Base-by-base conservation (phyloP, 2,888 invertebrate species). In the Lasioglossum zephyrum region DNA sequence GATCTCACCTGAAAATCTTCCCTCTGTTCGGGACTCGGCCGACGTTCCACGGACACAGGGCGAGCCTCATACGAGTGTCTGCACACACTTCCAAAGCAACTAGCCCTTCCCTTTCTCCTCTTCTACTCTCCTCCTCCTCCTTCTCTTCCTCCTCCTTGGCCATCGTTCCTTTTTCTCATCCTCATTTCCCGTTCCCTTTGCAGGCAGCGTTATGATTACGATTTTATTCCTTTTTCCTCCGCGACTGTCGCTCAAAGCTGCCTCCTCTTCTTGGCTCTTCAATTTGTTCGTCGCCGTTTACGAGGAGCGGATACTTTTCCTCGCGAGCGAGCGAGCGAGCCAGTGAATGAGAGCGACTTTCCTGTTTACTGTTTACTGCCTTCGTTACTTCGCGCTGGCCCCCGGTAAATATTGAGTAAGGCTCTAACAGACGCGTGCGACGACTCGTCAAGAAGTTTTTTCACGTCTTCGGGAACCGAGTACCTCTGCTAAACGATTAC, bases 71-170 rank as follows among this genome's bases (percentile, higher is more conserved):
- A 78, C 78, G 78, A 74, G 76, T 83, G 83, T 85, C 75, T 66
- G 83, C 74, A 85, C 78, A 83, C 85, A 83, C 79, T 83, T 66
- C 66, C 83, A n/a, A 22, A 75, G 82, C 70, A 66, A 57, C 66
- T 63, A n/a, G 41, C 41, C 75, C 49, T 22, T 53, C 53, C 53
- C 53, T 53, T 22, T 9, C 53, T 53, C 53, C 53, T 22, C 69
- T 2, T 72, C 66, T 31, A 22, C 8, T 63, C 18, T 18, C 36
- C 73, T 36, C 36, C 36, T n/a, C 36, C 73, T 31, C 2, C n/a
- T n/a, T n/a, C n/a, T 31, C 31, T 31, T 31, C 31, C 36, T n/a
- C 9, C 26, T 13, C 22, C 4, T 31, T 11, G 11, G 53, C n/a
- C 44, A 26, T 26, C 77, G 70, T 70, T n/a, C 53, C n/a, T 53